Evolutionary conservation across 2,113 vertebrate species (phyloP).

Genomic region (Chlorodrepanis virens): DNA sequence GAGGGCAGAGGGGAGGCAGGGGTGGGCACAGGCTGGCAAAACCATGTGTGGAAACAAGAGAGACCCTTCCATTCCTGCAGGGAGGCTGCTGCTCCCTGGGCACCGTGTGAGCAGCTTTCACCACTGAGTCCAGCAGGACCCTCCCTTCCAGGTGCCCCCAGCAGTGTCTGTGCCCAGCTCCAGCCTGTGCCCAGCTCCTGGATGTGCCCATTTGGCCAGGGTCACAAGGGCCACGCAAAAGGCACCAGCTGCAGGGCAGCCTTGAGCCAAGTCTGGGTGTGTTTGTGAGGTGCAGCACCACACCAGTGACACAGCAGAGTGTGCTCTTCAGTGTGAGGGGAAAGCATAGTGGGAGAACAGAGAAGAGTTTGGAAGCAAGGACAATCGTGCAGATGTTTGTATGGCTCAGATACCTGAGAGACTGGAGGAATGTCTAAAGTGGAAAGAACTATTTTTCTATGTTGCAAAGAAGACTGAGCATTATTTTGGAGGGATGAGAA

Average conservation of each 20-base stretch:
- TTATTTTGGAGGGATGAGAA: constrained; percentile 13
- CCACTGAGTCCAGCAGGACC: not conserved
- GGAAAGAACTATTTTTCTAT: not conserved
- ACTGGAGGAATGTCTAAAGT: not conserved
- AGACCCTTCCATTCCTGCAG: not conserved
- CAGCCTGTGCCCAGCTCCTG: not conserved
- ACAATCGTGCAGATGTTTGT: not conserved
- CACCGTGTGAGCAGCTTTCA: not conserved
- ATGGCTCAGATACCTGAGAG: not conserved
- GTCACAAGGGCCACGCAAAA: not conserved
- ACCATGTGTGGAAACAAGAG: not conserved
- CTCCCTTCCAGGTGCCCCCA: not conserved
- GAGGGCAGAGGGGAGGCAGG: not conserved
- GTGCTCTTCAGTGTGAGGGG: not conserved
- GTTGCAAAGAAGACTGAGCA: not conserved
- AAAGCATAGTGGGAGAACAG: not conserved
- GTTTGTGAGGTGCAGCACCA: not conserved
- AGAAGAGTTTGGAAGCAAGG: not conserved
- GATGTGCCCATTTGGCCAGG: accelerated
- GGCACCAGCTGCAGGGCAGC: not conserved
- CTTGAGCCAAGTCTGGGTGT: not conserved
- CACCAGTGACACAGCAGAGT: not conserved
- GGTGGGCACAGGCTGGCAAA: not conserved
- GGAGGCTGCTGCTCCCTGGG: not conserved
- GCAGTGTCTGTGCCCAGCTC: not conserved